Evolutionary conservation across 2,113 vertebrate species (phyloP).

Genomic region (Patagioenas fasciata): DNA sequence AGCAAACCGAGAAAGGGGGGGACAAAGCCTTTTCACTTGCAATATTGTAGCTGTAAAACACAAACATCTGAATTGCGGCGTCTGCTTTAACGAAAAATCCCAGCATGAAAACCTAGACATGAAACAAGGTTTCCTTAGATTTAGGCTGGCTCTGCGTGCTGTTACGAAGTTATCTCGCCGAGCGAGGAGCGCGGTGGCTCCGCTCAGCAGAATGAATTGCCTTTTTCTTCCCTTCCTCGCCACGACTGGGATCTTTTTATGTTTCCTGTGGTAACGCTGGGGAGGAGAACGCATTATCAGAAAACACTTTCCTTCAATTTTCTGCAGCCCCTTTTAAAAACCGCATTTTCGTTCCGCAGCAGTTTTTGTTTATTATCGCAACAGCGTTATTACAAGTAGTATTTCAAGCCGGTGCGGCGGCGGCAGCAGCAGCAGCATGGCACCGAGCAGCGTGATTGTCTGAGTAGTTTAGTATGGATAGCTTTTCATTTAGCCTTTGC

Average conservation of each 20-base stretch:
- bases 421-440: constrained; percentile 31
- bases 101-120: background rate
- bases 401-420: constrained; percentile 39
- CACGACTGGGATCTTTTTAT: constrained; percentile 8
- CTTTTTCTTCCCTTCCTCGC: background rate
- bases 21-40: constrained; percentile 10
- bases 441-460: constrained; percentile 72
- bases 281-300: constrained; percentile 10
- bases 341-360: background rate
- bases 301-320: background rate
- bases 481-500: constrained; percentile 95
- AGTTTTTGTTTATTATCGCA: constrained; percentile 38
- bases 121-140: background rate
- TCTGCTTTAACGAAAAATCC: constrained; percentile 34
- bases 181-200: background rate
- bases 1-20: background rate
- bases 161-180: background rate
- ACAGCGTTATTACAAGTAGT: constrained; percentile 53
- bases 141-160: background rate
- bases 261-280: background rate
- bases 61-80: background rate
- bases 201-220: constrained; percentile 16
- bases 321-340: constrained; percentile 17
- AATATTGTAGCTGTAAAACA: constrained; percentile 42
- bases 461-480: constrained; percentile 85